Base-by-base conservation (phyloP, 1,140 invertebrate genomes). In the Lucilia cuprina region DNA sequence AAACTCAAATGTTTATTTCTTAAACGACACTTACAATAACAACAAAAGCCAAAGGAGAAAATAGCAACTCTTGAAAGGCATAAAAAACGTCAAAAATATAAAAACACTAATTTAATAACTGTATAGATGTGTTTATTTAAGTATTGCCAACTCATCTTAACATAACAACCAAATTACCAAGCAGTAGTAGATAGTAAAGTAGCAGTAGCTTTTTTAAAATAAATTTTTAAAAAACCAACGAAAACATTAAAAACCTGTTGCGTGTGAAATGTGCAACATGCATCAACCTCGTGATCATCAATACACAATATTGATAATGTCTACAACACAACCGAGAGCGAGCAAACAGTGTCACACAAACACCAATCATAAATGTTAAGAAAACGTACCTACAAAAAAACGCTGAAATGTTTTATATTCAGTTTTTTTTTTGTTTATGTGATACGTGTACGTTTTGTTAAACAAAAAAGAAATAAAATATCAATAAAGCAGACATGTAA, bases 241-340 rank as follows among this genome's bases (percentile, higher is more conserved):
- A 65, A 78, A 80, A 82, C 25, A 49, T 30, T 30, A 21, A 60
- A 85, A 85, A 85, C 82, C 83, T 84, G 85, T 83, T 84, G 82
- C 85, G 77, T 84, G 82, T 74, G 84, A 84, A 85, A 84, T 82
- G 49, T 78, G 83, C 83, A 78, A 77, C 84, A 84, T 84, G 80
- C 84, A 82, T 83, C 74, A 74, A 17, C 25, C 70, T 60, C 74
- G 70, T 84, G 84, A 84, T 84, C 84, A 60, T 14, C 35, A 25
- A 25, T 19, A 25, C 9, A 80, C 35, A 41, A 78, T 47, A 75
- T 34, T 75, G 74, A 55, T 55, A 55, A 55, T 55, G 41, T 41
- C 5, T 41, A 41, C 41, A 41, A 41, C 41, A 41, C 41, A 41
- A 41, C 25, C 25, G 25, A 30, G 25, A 30, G 25, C 25, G 25